phyloP scores from a whole-genome alignment of 2,888 invertebrate species.

The Icerya purchasi region DNA sequence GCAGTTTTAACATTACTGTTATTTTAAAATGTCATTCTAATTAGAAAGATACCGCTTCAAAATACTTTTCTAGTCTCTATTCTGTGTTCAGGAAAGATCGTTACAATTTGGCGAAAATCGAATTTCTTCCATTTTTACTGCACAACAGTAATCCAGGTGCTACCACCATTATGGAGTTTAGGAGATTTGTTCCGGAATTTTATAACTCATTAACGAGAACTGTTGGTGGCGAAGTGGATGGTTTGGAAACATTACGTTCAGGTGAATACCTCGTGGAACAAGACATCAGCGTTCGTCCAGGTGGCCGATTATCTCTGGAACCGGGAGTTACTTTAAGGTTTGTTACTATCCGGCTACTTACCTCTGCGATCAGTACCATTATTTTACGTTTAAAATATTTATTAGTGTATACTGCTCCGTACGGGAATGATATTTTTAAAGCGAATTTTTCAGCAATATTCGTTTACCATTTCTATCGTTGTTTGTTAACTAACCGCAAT shows the following conservation, averaged over 20 bases:
- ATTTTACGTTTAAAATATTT: too few species aligned
- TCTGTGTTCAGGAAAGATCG: slow-evolving; percentile 79
- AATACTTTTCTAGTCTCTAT: too few species aligned
- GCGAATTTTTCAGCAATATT: background rate
- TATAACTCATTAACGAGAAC: slow-evolving; percentile 42
- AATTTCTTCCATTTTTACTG: slow-evolving; percentile 72
- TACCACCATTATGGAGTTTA: slow-evolving; percentile 52
- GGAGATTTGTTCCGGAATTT: slow-evolving; percentile 58
- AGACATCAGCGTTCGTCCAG: slow-evolving; percentile 76
- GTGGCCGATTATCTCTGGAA: slow-evolving; percentile 69
- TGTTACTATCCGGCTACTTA: slow-evolving; percentile 6
- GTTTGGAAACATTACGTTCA: slow-evolving; percentile 54
- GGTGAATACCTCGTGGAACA: slow-evolving; percentile 79
- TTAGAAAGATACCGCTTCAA: too few species aligned
- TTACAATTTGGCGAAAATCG: slow-evolving; percentile 81
- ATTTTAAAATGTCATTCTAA: too few species aligned
- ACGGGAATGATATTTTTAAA: background rate
- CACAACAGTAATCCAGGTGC: slow-evolving; percentile 78
- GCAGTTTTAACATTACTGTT: too few species aligned
- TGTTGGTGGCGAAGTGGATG: slow-evolving; percentile 84
- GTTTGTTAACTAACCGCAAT: too few species aligned
- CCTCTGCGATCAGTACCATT: too few species aligned
- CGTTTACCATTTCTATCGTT: too few species aligned
- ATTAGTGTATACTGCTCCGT: too few species aligned
- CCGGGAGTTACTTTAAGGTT: slow-evolving; percentile 58